phyloP scores from a whole-genome alignment of 2,797 vertebrate species.

The Gymnodraco acuticeps region DNA sequence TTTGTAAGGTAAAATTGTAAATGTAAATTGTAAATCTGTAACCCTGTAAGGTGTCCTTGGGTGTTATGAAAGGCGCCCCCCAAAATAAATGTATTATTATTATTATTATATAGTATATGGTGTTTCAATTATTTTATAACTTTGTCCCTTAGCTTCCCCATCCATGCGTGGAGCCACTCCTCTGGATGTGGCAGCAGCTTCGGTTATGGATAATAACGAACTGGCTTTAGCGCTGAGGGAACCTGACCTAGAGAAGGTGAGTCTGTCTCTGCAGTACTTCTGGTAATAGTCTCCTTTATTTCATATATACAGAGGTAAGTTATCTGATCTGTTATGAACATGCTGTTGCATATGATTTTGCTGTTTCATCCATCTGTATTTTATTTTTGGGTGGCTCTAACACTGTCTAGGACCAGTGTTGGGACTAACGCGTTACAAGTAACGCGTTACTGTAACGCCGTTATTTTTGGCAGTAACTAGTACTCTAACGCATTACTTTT shows the following conservation, averaged over 20 bases:
- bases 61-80: too few species aligned
- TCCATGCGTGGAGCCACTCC: slow-evolving; percentile 97
- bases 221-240: slow-evolving; percentile 92
- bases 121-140: slow-evolving; percentile 27
- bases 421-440: too few species aligned
- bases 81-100: too few species aligned
- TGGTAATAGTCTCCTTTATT: background rate
- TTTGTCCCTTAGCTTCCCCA: slow-evolving; percentile 88
- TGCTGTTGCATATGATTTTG: background rate
- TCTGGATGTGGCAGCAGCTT: slow-evolving; percentile 95
- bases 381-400: background rate
- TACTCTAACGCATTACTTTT: too few species aligned
- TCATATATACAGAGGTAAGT: background rate
- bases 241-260: slow-evolving; percentile 91
- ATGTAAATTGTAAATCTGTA: too few species aligned
- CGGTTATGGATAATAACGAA: slow-evolving; percentile 98
- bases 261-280: background rate
- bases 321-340: background rate
- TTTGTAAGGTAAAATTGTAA: too few species aligned
- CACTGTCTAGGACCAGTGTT: too few species aligned
- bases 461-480: too few species aligned
- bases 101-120: background rate
- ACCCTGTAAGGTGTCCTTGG: too few species aligned
- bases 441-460: too few species aligned
- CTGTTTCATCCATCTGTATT: background rate